Conservation (phyloP, 1,140 invertebrate genomes). For the Gryllus bimaculatus region DNA sequence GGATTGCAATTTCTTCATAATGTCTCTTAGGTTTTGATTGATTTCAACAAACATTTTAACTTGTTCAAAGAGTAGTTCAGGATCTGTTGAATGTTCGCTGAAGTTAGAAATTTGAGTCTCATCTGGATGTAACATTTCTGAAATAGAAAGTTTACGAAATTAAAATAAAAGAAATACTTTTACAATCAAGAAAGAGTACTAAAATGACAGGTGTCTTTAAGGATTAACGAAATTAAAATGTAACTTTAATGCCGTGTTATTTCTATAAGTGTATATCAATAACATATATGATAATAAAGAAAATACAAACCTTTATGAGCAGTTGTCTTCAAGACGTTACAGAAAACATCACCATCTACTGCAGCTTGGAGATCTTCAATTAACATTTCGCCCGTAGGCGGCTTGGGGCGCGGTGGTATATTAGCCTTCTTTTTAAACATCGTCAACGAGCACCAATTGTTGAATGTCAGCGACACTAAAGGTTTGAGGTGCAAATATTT, state of each 20-base stretch:
- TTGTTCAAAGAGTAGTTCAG: background rate
- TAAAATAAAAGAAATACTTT: no score
- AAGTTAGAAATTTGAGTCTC: background rate
- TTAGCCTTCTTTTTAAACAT: conserved; percentile 26
- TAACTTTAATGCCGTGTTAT: background rate
- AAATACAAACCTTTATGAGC: background rate
- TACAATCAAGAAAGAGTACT: no score
- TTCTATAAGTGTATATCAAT: no score
- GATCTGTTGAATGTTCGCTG: background rate
- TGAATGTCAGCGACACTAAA: no score
- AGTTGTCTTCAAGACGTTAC: conserved; percentile 8
- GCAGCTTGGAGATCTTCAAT: conserved; percentile 23
- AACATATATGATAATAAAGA: background rate
- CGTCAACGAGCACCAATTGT: no score
- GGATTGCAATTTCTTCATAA: background rate
- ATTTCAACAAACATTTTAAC: background rate
- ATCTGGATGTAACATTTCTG: no score
- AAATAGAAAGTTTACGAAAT: no score
- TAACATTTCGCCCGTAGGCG: conserved; percentile 23
- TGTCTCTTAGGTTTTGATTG: background rate
- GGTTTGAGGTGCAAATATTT: no score
- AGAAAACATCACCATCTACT: conserved; percentile 23
- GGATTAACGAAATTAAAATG: background rate
- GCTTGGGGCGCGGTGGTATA: conserved; percentile 23
- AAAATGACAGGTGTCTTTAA: no score